Base-by-base conservation (phyloP, 2,888 invertebrate species). In the Leptopilina drosophilae region DNA sequence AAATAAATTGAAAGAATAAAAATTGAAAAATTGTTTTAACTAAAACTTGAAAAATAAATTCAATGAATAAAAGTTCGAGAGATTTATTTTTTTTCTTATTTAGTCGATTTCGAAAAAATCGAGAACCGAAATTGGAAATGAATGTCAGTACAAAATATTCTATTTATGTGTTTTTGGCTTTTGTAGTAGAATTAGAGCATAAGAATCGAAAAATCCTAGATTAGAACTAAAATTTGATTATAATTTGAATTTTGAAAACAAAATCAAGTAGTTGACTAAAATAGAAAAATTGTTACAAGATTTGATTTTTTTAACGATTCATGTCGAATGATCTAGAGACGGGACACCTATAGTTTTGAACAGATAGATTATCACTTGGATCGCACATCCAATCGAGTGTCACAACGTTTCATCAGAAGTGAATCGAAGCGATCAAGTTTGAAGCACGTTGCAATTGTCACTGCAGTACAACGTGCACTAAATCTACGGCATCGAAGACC, bases 341-440 rank as follows among this genome's bases (percentile, higher is more conserved):
- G 81, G 77, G 76, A 82, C 77, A 83, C 78, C 86, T 80, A 78
- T 81, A 77, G 82, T 81, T 81, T 82, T 78, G 84, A 80, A 73
- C 81, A 83, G 69, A 84, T 84, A 82, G 83, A 85, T 82, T 83
- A 33, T 33, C 33, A 80, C 80, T 82, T 78, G 78, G 80, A 84
- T 76, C 82, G 84, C 82, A 82, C 82, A 80, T 86, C 83, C 82
- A 77, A 80, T 78, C 87, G 87, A 85, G 85, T 84, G 80, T 86
- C 86, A 33, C 73, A n/a, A 56, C 73, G 73, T 33, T 73, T 73
- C n/a, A 12, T 26, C 33, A 73, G 73, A 73, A 53, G n/a, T 33
- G 56, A 56, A 1, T 73, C 73, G 11, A 56, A 73, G 15, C 53
- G 73, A 40, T 59, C 53, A 73, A 73, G 73, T 56, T 73, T 73